Base-by-base conservation (phyloP, 2,113 vertebrate species). In the Mastomys coucha region DNA sequence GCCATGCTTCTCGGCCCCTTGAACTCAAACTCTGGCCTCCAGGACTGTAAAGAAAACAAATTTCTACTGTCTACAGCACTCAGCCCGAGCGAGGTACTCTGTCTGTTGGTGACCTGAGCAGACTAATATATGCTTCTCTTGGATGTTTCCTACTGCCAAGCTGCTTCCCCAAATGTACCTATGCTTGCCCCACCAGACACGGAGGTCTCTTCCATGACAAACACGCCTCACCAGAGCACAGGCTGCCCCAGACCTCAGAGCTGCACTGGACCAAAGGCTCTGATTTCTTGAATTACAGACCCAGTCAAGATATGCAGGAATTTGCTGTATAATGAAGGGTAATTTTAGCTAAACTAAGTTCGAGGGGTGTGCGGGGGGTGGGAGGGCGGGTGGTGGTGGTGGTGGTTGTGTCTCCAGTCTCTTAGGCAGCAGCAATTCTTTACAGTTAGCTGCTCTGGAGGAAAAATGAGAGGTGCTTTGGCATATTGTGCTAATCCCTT, bases 381-480 rank as follows among this genome's bases (percentile, higher is more conserved):
- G n/a, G n/a, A n/a, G n/a, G n/a, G n/a, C n/a, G n/a, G n/a, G n/a
- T n/a, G n/a, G n/a, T n/a, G n/a, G n/a, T n/a, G n/a, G n/a, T n/a
- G n/a, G n/a, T n/a, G n/a, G n/a, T 88, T 90, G 53, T 86, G 24
- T 80, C 31, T 94, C 84, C 17, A 80, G 53, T 1, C 53, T 90
- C 86, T 89, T 85, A 51, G 49, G 20, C 22, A 67, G 76, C 1
- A 56, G 33, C 33, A 92, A 39, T 85, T 70, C 12, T 85, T 96
- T 53, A 76, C 22, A 65, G 65, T 96, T 88, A 91, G 87, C 39
- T 94, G 20, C 70, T 75, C 49, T 91, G 81, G 94, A 97, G 92
- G 84, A 89, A 93, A 94, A 92, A 94, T 24, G 88, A 82, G 26
- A 85, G 75, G 63, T 67, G 87, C 20, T 51, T 88, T 93, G 72